phyloP scores from a whole-genome alignment of 2,113 vertebrate species.

The Sander lucioperca region DNA sequence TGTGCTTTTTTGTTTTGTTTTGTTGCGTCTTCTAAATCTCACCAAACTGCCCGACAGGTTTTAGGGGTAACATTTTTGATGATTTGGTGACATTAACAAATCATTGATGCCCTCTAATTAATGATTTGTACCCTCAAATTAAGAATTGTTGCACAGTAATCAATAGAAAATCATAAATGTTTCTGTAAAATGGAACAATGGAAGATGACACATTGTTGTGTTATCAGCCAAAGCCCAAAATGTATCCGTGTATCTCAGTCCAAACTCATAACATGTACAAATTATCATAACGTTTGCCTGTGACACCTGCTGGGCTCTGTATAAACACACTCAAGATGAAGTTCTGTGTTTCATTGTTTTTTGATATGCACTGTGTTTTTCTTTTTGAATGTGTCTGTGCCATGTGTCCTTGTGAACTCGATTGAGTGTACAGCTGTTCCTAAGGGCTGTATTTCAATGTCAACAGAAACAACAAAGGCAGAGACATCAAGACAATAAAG shows the following conservation, averaged over 20 bases:
- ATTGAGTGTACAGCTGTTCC: background rate
- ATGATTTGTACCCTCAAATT: background rate
- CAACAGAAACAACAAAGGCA: conserved; percentile 94
- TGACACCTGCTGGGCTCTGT: conserved; percentile 34
- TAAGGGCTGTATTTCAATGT: conserved; percentile 57
- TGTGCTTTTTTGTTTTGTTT: conserved; percentile 34
- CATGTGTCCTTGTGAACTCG: conserved; percentile 16
- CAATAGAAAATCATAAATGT: background rate
- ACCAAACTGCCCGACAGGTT: conserved; percentile 6
- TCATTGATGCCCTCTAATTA: background rate
- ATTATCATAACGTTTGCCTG: background rate
- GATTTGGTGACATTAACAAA: background rate
- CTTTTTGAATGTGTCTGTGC: conserved; percentile 19
- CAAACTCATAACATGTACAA: background rate
- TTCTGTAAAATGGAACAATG: background rate
- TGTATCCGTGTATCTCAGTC: background rate
- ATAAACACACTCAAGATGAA: conserved; percentile 14
- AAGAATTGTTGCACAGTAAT: background rate
- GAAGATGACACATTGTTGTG: background rate
- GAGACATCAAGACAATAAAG: conserved; percentile 99
- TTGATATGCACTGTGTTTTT: conserved; percentile 18
- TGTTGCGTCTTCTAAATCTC: conserved; percentile 15
- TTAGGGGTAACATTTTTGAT: background rate
- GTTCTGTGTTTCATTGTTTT: conserved; percentile 28
- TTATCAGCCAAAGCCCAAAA: background rate